Evolutionary conservation across 2,888 invertebrate genomes (phyloP), one percentile per base, ranked within the genome.

Genomic region (Chelonus formosanus): DNA sequence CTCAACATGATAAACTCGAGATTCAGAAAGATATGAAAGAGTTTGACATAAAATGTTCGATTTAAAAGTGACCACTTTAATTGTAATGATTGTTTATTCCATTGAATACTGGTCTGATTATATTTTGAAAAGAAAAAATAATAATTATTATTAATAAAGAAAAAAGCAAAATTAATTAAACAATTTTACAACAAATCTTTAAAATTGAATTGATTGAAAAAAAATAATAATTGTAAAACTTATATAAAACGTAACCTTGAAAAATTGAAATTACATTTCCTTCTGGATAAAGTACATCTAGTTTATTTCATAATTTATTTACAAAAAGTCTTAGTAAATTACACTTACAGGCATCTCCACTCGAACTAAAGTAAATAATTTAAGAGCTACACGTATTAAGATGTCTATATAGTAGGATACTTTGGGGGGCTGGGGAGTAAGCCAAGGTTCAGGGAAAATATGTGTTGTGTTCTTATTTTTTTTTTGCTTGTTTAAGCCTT

Each of bases 1-100:
- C 86, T 91, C 44, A 91, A 91, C 60, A 87, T 92, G 86, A 67
- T 67, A 52, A 67, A 63, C 31, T 67, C 67, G 34, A 50, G 67
- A 47, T 67, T 44, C 91, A 91, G 75, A 70, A 75, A 77, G 68
- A 79, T 3, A 77, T 71, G 73, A 34, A 34, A 54, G 10, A 10
- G 7, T 6, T n/a, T 32, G 32, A 58, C 20, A 60, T 34, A 34
- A 5, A 36, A 32, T 45, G 36, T 6, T 7, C 36, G 3, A 6
- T 43, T 8, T 5, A 43, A 53, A 43, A 5, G 34, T 48, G 54
- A 59, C 53, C 60, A 52, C 62, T 63, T 56, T 59, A 67, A 66
- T 70, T 35, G 7, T n/a, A 34, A 10, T 2, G 36, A 36, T 10
- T 55, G 31, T 55, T 31, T 55, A 10, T 40, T 40, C 40, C 74